Conservation (phyloP, 1,140 invertebrate species). For the Brachionus sp. region DNA sequence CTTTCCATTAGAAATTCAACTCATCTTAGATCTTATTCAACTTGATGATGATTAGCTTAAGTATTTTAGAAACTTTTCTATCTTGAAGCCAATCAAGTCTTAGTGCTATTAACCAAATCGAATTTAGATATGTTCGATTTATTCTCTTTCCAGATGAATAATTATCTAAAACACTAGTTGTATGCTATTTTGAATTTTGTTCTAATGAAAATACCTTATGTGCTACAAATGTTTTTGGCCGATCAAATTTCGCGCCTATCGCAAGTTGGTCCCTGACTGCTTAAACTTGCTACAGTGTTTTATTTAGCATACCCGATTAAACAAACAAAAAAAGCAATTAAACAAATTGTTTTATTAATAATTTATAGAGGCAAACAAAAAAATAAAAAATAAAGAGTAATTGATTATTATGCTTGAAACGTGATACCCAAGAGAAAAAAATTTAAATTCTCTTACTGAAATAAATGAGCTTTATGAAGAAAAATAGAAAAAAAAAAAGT, state of each 20-base stretch:
- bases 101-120: background rate
- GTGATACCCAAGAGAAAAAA: background rate
- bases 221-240: too few relatives aligned
- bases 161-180: background rate
- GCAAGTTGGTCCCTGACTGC: too few relatives aligned
- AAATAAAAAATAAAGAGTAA: background rate
- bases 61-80: background rate
- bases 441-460: background rate
- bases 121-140: background rate
- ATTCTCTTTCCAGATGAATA: background rate
- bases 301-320: background rate
- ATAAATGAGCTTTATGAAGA: background rate
- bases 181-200: too few relatives aligned
- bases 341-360: background rate
- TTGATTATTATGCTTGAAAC: background rate
- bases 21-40: background rate
- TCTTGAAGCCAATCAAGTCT: background rate
- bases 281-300: background rate
- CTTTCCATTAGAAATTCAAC: background rate
- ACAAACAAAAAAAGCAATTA: background rate
- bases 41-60: background rate
- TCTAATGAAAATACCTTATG: too few relatives aligned
- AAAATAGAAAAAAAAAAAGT: background rate
- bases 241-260: too few relatives aligned
- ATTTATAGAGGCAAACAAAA: background rate